Percentiles rank a stretch among this genome's conserved stretches.
phyloP scores from a whole-genome alignment of 2,113 vertebrate species.

The Ochotona princeps region DNA sequence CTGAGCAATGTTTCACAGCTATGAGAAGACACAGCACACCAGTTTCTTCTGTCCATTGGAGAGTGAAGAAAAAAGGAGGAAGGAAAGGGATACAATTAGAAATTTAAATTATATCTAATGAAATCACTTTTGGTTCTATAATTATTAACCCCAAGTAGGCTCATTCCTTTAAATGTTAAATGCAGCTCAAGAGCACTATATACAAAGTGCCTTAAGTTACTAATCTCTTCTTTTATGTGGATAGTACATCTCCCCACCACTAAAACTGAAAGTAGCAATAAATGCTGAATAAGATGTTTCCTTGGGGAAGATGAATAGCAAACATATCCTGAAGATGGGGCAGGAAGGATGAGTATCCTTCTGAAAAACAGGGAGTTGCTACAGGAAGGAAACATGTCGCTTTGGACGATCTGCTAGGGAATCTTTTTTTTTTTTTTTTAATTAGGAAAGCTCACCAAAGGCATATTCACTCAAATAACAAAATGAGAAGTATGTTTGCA shows the following conservation, averaged over 20 bases:
- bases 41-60: conserved; percentile 44
- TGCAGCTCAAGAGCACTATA: conserved; percentile 35
- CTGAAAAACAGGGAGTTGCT: conserved; percentile 24
- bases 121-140: conserved; percentile 53
- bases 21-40: not conserved
- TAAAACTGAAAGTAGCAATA: conserved; percentile 54
- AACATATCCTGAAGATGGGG: conserved; percentile 26
- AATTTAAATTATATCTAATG: conserved; percentile 66
- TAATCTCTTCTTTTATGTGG: conserved; percentile 26
- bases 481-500: not conserved
- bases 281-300: conserved; percentile 54
- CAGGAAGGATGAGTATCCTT: not conserved
- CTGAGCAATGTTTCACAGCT: not conserved
- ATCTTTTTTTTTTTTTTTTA: not conserved
- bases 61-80: conserved; percentile 19
- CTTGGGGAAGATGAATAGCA: conserved; percentile 10
- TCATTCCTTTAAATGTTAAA: conserved; percentile 62
- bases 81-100: conserved; percentile 48
- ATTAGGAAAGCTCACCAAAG: not conserved
- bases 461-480: conserved; percentile 44
- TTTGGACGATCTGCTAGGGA: not conserved
- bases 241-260: not conserved
- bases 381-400: not conserved
- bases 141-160: conserved; percentile 64
- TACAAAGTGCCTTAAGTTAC: conserved; percentile 51